A percentile compares a stretch with the other conserved stretches of the same genome.
phyloP scores from a whole-genome alignment of 2,797 vertebrate species.

The Danio aesculapii region DNA sequence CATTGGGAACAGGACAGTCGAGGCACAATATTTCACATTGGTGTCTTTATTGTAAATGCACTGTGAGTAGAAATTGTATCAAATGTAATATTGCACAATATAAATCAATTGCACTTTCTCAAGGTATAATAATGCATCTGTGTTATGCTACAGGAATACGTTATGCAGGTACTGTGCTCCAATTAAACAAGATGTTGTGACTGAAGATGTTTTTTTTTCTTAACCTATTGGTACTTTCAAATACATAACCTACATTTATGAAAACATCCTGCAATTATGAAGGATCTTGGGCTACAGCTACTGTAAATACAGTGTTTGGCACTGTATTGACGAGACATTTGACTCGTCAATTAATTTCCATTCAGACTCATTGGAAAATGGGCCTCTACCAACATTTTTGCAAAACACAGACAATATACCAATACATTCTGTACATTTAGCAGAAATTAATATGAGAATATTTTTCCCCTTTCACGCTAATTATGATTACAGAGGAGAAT shows the following conservation, averaged over 20 bases:
- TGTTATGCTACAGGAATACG: slow-evolving; percentile 78
- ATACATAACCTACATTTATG: slow-evolving; percentile 35
- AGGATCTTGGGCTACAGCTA: slow-evolving; percentile 28
- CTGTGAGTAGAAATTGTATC: slow-evolving; percentile 81
- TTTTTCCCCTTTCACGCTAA: too few relatives aligned
- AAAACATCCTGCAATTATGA: slow-evolving; percentile 22
- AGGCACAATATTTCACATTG: slow-evolving; percentile 53
- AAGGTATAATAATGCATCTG: slow-evolving; percentile 78
- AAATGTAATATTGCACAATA: slow-evolving; percentile 85
- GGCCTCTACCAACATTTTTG: neutral
- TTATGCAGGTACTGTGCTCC: slow-evolving; percentile 64
- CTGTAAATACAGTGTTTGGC: slow-evolving; percentile 47
- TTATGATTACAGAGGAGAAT: too few relatives aligned
- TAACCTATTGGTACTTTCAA: slow-evolving; percentile 36
- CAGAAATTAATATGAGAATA: too few relatives aligned
- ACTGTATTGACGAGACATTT: slow-evolving; percentile 47
- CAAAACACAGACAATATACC: neutral
- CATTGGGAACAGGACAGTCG: slow-evolving; percentile 36
- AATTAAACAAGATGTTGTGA: slow-evolving; percentile 59
- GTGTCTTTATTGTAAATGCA: slow-evolving; percentile 72
- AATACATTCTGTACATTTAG: too few relatives aligned
- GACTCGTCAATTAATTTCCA: slow-evolving; percentile 3
- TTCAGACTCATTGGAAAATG: neutral
- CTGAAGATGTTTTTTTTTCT: neutral
- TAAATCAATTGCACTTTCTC: slow-evolving; percentile 89